Base-by-base conservation (phyloP, 2,113 vertebrate species). In the Amblyornis subalaris region DNA sequence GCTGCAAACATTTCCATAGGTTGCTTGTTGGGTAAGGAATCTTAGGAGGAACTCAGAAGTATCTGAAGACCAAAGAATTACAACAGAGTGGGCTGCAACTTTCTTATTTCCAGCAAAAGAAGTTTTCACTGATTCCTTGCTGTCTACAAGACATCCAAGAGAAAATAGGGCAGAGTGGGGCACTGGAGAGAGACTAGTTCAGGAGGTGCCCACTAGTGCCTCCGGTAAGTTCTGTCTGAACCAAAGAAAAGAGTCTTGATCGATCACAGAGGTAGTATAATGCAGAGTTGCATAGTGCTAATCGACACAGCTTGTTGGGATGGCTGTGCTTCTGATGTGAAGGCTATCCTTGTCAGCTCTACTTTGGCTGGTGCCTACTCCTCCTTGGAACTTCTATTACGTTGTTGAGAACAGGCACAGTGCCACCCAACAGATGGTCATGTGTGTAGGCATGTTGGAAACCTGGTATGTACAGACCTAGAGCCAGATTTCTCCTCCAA, bases 371-470 rank as follows among this genome's bases (percentile, higher is more conserved):
- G 25, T 70, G 61, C 6, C 36, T 80, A 20, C 28, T 80, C 61
- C 36, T 77, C 31, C 72, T 42, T 84, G 69, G 77, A 96, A 38
- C 38, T 67, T 40, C 7, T 44, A 22, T 18, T 54, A 25, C 4
- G 0, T 61, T 33, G 61, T 78, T 42, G 40, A 58, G 44, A 85
- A 18, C 23, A 44, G 92, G 72, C 79, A 79, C 6, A 0, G 35
- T 85, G 71, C 93, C 81, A 94, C 36, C 42, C 35, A 93, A 55
- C 62, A 97, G 92, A 96, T 93, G 93, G 60, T 29, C 84, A 70
- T 85, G 77, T 93, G 83, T 93, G 81, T 91, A 82, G 83, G 71
- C 66, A 89, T 24, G 14, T 10, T 82, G 71, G 81, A 89, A 96
- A 91, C 42, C 81, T 40, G 64, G 23, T 36, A 55, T 54, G n/a